These are phyloP conservation scores for Noctua janthina DNA, from an alignment of 2,888 invertebrate genomes.

Conservation along the genomic window DNA sequence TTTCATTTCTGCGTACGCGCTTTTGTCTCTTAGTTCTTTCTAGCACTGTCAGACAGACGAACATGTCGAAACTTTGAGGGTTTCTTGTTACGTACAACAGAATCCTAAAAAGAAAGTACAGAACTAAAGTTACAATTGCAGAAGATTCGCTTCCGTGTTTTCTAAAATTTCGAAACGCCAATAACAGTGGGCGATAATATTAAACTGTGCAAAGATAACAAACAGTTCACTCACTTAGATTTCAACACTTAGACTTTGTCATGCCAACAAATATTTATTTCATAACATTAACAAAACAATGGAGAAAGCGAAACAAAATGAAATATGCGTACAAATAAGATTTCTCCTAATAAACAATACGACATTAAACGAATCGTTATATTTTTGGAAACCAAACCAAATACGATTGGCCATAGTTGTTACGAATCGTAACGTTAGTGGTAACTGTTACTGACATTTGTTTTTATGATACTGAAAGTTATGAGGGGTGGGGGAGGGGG, in stretches of 20 bases:
- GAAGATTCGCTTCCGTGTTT: conserved; percentile 30
- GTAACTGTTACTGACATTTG: conserved; percentile 35
- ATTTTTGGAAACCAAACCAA: conserved; percentile 59
- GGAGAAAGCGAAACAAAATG: conserved; percentile 61
- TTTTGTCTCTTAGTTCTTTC: not conserved
- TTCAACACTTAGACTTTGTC: conserved; percentile 56
- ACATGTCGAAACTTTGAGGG: not conserved
- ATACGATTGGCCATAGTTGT: conserved; percentile 49
- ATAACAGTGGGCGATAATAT: conserved; percentile 47
- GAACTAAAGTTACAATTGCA: not conserved
- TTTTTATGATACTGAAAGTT: conserved; percentile 45
- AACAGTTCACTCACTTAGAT: conserved; percentile 27
- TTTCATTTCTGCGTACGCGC: not conserved
- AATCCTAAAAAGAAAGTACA: not conserved
- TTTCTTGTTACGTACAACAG: not conserved
- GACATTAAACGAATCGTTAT: conserved; percentile 60
- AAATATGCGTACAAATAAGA: conserved; percentile 51
- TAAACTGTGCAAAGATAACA: conserved; percentile 47
- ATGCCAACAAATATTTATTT: conserved; percentile 62
- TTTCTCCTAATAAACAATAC: conserved; percentile 62
- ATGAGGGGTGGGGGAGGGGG: not conserved
- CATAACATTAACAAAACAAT: conserved; percentile 53
- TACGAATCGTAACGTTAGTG: not conserved
- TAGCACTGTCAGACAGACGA: not conserved
- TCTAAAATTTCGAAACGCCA: conserved; percentile 46